Conservation (phyloP, 2,888 invertebrate genomes). For the Anthoptus insignis region DNA sequence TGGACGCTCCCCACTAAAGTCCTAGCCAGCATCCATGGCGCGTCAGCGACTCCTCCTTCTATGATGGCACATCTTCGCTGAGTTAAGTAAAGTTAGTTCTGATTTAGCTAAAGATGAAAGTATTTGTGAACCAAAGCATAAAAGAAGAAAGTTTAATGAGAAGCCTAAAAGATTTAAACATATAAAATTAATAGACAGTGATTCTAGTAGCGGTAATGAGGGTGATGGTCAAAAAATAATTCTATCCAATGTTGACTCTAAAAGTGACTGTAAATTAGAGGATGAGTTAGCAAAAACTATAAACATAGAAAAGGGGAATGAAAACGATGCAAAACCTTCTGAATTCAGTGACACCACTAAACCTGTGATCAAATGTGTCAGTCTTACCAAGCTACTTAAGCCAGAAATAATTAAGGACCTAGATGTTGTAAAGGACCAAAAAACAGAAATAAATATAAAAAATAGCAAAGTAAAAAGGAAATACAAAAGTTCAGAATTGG, state of each 20-base stretch:
- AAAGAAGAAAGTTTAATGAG: slow-evolving; percentile 17
- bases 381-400: slow-evolving; percentile 71
- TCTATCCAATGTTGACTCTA: neutral
- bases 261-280: slow-evolving; percentile 15
- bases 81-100: neutral
- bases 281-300: slow-evolving; percentile 19
- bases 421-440: slow-evolving; percentile 47
- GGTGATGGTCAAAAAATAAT: neutral
- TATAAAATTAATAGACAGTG: slow-evolving; percentile 52
- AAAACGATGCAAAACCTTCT: slow-evolving; percentile 34
- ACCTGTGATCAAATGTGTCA: slow-evolving; percentile 76
- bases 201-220: slow-evolving; percentile 53
- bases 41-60: too few relatives aligned
- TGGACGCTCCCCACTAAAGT: too few relatives aligned
- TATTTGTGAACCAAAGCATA: slow-evolving; percentile 2
- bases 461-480: slow-evolving; percentile 37
- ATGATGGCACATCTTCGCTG: too few relatives aligned
- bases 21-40: too few relatives aligned
- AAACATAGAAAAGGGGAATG: slow-evolving; percentile 19
- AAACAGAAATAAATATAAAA: slow-evolving; percentile 27
- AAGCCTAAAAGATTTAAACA: slow-evolving; percentile 52
- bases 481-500: slow-evolving; percentile 28
- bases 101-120: slow-evolving; percentile 9
- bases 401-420: slow-evolving; percentile 46
- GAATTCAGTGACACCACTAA: slow-evolving; percentile 41